Conservation (phyloP, 2,113 vertebrate genomes). For the Sinocyclocheilus anophthalmus region DNA sequence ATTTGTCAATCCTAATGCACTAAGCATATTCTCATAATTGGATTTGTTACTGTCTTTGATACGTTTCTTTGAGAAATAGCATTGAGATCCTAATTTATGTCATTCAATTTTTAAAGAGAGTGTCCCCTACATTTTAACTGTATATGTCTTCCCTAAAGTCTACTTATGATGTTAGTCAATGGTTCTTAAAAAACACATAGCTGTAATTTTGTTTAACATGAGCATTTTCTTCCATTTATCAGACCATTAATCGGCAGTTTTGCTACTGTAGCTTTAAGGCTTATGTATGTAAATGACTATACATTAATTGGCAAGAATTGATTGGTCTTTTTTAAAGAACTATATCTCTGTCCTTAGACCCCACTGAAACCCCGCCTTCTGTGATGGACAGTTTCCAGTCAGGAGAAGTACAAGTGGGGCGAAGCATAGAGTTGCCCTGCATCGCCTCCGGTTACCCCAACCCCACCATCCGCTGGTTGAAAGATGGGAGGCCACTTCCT, state of each 20-base stretch:
- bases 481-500: slow-evolving; percentile 91
- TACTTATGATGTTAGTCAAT: background rate
- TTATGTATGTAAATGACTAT: background rate
- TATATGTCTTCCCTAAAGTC: background rate
- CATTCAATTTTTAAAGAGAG: background rate
- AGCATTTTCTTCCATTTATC: background rate
- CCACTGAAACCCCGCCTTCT: slow-evolving; percentile 90
- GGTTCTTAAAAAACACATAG: background rate
- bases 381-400: slow-evolving; percentile 96
- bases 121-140: background rate
- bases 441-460: slow-evolving; percentile 94
- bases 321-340: background rate
- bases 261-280: background rate
- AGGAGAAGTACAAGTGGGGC: slow-evolving; percentile 85
- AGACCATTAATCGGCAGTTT: background rate
- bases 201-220: background rate
- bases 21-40: background rate
- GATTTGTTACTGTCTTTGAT: background rate
- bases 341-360: slow-evolving; percentile 73
- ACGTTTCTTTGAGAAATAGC: background rate
- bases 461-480: slow-evolving; percentile 93
- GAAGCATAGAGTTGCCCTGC: slow-evolving; percentile 90
- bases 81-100: background rate
- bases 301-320: background rate
- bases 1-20: background rate